Conservation (phyloP, 2,888 invertebrate species). For the Macropis europaea region DNA sequence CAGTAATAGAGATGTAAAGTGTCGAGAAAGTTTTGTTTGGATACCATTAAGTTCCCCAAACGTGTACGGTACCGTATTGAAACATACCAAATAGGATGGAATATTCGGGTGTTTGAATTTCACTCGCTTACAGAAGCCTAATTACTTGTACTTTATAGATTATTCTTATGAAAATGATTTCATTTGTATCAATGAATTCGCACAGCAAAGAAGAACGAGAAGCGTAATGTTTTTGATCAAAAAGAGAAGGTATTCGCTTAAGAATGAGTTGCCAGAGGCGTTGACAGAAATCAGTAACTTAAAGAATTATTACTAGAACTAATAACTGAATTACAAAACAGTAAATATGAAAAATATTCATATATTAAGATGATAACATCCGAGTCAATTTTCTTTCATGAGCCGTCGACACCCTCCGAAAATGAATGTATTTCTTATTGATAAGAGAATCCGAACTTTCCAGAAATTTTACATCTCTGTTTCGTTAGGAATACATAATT, state of each 20-base stretch:
- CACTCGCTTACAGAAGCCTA: no score
- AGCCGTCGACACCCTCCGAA: background rate
- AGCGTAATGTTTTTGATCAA: background rate
- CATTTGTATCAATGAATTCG: background rate
- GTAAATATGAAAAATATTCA: conserved; percentile 8
- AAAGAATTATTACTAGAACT: conserved; percentile 12
- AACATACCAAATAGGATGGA: background rate
- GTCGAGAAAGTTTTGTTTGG: conserved; percentile 35
- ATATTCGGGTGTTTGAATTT: no score
- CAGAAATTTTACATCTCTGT: conserved; percentile 53
- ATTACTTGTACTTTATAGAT: conserved; percentile 9
- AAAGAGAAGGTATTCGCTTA: background rate
- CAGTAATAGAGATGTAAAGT: conserved; percentile 47
- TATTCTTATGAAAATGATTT: background rate
- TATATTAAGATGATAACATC: conserved; percentile 1
- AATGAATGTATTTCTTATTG: background rate
- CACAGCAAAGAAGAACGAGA: background rate
- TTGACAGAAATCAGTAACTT: conserved; percentile 12
- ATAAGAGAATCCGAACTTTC: conserved; percentile 31
- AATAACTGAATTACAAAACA: conserved; percentile 10
- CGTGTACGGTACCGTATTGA: background rate
- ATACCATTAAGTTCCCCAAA: background rate
- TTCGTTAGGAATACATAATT: conserved; percentile 28
- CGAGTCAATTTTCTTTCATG: background rate
- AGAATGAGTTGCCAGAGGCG: background rate